A percentile compares a stretch with the other conserved stretches of the same genome.
These are phyloP conservation scores for Cryptus armator DNA, from an alignment of 2,888 invertebrate genomes.

Conservation along the genomic window DNA sequence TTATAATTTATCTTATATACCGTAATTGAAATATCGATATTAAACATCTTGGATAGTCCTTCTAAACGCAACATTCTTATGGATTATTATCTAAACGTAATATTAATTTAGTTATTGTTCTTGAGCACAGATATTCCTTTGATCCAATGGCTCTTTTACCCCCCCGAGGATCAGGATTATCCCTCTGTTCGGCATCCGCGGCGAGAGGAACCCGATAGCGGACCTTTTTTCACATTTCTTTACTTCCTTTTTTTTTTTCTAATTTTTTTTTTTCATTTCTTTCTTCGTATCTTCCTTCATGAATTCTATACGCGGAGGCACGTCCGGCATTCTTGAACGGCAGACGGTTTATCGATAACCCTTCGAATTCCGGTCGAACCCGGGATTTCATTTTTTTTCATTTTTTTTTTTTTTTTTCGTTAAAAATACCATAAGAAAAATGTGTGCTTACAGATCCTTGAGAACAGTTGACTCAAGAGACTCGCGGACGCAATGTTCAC, in stretches of 20 bases:
- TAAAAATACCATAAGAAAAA: conserved; percentile 52
- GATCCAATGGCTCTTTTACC: conserved; percentile 69
- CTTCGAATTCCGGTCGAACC: conserved; percentile 64
- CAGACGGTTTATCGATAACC: conserved; percentile 53
- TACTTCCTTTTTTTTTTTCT: conserved; percentile 1
- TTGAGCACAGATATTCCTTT: conserved; percentile 80
- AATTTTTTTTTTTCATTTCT: neutral
- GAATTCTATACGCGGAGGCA: conserved; percentile 25
- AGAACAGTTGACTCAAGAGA: conserved; percentile 31
- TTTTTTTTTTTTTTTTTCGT: conserved; percentile 4
- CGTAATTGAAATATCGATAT: conserved; percentile 76
- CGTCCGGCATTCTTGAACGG: conserved; percentile 61
- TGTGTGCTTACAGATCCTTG: conserved; percentile 24
- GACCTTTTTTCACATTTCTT: conserved; percentile 45
- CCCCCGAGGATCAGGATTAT: conserved; percentile 12
- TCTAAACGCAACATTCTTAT: conserved; percentile 80
- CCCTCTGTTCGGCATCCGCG: conserved; percentile 17
- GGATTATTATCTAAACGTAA: conserved; percentile 68
- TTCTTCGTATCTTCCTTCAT: conserved; percentile 6
- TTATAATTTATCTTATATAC: conserved; percentile 68
- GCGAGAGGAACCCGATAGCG: conserved; percentile 45
- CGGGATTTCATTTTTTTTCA: conserved; percentile 33
- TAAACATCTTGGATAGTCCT: conserved; percentile 76
- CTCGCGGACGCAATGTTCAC: conserved; percentile 47
- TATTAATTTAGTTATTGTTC: conserved; percentile 82